phyloP scores from a whole-genome alignment of 2,797 vertebrate species.

The Bradypodion ventrale region DNA sequence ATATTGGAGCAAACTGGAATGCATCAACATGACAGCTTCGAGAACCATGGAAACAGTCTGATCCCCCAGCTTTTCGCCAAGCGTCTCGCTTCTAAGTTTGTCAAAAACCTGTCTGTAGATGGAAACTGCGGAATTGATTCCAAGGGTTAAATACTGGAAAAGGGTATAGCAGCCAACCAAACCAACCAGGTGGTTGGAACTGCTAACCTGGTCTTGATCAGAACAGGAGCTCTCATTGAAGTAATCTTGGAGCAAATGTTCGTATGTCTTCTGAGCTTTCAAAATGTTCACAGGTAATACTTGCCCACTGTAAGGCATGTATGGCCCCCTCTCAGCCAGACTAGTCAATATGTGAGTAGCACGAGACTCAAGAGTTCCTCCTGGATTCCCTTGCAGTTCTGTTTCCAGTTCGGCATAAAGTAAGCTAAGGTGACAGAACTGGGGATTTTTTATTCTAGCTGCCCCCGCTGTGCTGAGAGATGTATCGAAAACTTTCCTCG shows the following conservation, averaged over 20 bases:
- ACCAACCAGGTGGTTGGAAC: constrained; percentile 51
- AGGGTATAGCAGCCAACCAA: constrained; percentile 86
- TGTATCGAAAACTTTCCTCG: constrained; percentile 90
- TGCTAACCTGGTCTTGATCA: constrained; percentile 1
- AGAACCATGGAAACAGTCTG: constrained; percentile 64
- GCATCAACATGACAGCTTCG: constrained; percentile 82
- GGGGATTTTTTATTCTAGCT: constrained; percentile 73
- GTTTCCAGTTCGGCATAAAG: constrained; percentile 90
- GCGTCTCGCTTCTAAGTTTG: constrained; percentile 55
- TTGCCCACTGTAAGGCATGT: constrained; percentile 72
- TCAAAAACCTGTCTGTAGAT: constrained; percentile 77
- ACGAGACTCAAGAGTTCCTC: constrained; percentile 66
- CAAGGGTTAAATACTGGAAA: constrained; percentile 92
- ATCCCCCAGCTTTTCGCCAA: constrained; percentile 9
- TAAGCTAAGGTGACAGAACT: constrained; percentile 85
- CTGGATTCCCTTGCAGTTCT: constrained; percentile 63
- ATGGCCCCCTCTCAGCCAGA: constrained; percentile 78
- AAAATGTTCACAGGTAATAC: constrained; percentile 79
- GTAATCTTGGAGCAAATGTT: constrained; percentile 75
- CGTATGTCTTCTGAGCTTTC: constrained; percentile 88
- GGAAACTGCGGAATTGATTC: constrained; percentile 81
- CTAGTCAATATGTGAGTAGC: constrained; percentile 83
- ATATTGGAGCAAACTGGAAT: constrained; percentile 81
- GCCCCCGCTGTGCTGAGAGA: constrained; percentile 76
- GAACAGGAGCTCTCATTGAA: constrained; percentile 61